These are phyloP conservation scores for Diceros bicornis DNA, from an alignment of 2,797 vertebrate genomes.

Conservation along the genomic window DNA sequence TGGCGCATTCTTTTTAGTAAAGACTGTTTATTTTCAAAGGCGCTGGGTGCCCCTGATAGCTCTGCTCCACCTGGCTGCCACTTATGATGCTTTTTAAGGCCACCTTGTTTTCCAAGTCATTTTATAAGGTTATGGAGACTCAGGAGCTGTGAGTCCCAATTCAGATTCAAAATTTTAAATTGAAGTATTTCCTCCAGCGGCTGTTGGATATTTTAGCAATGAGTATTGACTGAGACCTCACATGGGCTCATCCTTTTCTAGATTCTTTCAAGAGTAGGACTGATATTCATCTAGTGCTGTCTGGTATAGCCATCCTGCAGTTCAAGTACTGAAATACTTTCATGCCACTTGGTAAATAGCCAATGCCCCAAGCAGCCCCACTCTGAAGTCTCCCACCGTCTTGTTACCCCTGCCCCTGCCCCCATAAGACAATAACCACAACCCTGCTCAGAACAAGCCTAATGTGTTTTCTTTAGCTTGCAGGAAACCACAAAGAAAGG, in stretches of 20 bases:
- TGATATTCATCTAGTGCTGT: neutral
- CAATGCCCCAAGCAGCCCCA: neutral
- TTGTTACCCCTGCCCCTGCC: too few relatives aligned
- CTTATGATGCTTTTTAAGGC: neutral
- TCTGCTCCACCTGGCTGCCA: neutral
- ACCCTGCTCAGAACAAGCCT: too few relatives aligned
- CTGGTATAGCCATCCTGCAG: neutral
- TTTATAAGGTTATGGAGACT: neutral
- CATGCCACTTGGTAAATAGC: neutral
- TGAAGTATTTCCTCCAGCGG: neutral
- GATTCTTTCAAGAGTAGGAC: neutral
- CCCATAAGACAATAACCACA: too few relatives aligned
- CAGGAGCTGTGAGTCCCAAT: neutral
- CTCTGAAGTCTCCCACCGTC: neutral
- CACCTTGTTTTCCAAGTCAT: conserved; percentile 46
- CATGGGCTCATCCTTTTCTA: neutral
- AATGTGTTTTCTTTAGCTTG: too few relatives aligned
- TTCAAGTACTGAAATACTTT: neutral
- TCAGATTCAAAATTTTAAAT: neutral
- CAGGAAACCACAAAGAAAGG: too few relatives aligned
- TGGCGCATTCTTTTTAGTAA: conserved; percentile 32
- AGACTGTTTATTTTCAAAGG: neutral
- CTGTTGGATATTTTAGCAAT: conserved; percentile 6
- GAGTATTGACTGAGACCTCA: neutral
- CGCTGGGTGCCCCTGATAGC: neutral